Conservation (phyloP, 2,888 invertebrate species). For the Imbricaverruca yamaguchii region DNA sequence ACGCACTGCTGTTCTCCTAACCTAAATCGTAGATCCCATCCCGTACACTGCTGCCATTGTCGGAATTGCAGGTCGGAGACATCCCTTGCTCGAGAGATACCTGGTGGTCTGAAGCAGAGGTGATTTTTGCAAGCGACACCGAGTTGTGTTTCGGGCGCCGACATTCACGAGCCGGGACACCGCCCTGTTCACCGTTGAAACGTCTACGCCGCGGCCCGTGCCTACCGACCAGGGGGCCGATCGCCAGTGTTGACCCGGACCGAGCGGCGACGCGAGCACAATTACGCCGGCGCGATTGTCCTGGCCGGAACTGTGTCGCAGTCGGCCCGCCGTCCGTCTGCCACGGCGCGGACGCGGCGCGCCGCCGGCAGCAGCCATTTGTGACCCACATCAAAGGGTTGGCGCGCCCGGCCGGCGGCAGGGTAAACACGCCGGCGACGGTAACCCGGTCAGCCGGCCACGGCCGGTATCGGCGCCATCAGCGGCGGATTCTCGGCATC, state of each 20-base stretch:
- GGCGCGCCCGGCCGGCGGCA: neutral
- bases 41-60: too few relatives aligned
- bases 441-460: neutral
- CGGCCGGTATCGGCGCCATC: neutral
- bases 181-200: too few relatives aligned
- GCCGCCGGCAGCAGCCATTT: neutral
- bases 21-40: too few relatives aligned
- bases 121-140: too few relatives aligned
- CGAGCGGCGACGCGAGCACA: neutral
- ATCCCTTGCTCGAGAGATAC: too few relatives aligned
- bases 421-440: neutral
- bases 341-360: neutral
- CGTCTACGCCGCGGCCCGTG: neutral
- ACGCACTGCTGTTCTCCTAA: too few relatives aligned
- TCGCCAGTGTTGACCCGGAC: neutral
- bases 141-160: too few relatives aligned
- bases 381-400: neutral
- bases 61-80: too few relatives aligned
- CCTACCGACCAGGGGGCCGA: neutral
- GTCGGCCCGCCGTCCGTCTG: neutral
- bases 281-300: neutral
- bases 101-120: too few relatives aligned
- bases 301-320: neutral
- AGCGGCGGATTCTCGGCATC: neutral
- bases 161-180: too few relatives aligned